phyloP scores from a whole-genome alignment of 2,113 vertebrate species.

The Myiopsitta monachus region DNA sequence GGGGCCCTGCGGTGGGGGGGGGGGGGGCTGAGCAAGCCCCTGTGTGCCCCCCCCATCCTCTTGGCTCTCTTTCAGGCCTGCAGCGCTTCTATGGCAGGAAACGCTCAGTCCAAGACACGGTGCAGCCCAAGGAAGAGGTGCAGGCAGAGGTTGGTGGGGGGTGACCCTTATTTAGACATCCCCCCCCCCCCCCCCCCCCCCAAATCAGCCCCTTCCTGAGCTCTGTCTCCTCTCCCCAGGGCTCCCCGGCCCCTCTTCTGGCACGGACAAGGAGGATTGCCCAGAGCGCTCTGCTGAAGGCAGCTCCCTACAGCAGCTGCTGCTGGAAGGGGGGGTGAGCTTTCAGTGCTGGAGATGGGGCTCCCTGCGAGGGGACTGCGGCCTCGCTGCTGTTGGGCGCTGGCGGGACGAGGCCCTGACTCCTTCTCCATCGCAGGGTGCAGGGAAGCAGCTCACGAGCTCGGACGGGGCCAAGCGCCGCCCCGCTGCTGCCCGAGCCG shows the following conservation, averaged over 20 bases:
- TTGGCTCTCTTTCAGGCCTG: constrained; percentile 52
- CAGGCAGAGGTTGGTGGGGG: constrained; percentile 53
- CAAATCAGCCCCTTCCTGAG: background rate
- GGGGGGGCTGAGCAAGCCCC: fast-evolving
- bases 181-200: too few relatives aligned
- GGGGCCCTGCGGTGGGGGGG: fast-evolving
- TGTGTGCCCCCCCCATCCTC: background rate
- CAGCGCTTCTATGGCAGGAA: constrained; percentile 85
- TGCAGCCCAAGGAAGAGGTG: constrained; percentile 71
- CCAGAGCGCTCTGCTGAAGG: constrained; percentile 82
- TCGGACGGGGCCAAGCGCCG: fast-evolving
- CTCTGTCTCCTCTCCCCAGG: constrained; percentile 27
- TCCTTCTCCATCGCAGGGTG: background rate
- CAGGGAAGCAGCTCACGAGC: background rate
- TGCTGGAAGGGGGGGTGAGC: constrained; percentile 78
- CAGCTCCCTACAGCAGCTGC: constrained; percentile 85
- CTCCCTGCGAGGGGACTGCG: fast-evolving
- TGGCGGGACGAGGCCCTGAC: fast-evolving
- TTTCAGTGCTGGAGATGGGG: fast-evolving
- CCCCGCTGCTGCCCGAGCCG: fast-evolving
- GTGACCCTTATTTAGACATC: background rate
- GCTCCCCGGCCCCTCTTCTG: constrained; percentile 80
- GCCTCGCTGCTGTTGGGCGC: fast-evolving
- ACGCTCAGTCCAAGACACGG: constrained; percentile 34
- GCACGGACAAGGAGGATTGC: constrained; percentile 80